Base-by-base conservation (phyloP, 2,888 invertebrate genomes). In the Reticulitermes lucifugus region DNA sequence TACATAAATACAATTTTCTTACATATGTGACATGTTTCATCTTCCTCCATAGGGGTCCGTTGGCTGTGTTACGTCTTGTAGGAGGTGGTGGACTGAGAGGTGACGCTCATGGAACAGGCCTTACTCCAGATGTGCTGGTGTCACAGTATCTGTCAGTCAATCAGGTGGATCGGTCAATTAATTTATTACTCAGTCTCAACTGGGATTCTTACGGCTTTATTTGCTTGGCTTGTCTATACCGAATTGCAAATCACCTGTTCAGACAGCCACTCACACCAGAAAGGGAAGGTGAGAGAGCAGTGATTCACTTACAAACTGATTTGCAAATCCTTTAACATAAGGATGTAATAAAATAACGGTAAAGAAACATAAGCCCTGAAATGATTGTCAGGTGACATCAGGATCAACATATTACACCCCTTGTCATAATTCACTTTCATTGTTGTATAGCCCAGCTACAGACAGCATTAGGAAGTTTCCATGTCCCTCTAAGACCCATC, bases 391-490 rank as follows among this genome's bases (percentile, higher is more conserved):
- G 46, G 12, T 46, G 12, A 6, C 9, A 12, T 46, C 46, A 46
- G 6, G 12, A 12, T 4, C 46, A 46, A 46, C 46, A 46, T 46
- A 46, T 46, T 46, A 46, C 46, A 46, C 6, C 7, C 9, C 51
- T 51, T 4, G 14, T 55, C 18, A 18, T 55, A 5, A 4, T 65
- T n/a, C 25, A 65, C 25, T 65, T 65, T 35, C 35, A 35, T 35
- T 65, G 25, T 65, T 65, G 5, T n/a, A n/a, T 88, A 88, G 94
- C 94, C 85, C 91, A 94, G 87, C 92, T 96, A 87, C 95, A 96
- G 90, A 95, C 94, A 87, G 96, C 97, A 18, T 91, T 98, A 41
- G 97, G 97, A 60, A 95, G 96, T 86, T 98, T 95, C 91, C 95
- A 96, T 89, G 93, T 94, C 60, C 95, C 97, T 21, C 92, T 93